phyloP scores from a whole-genome alignment of 2,113 vertebrate genomes.

The Microcebus tavaratra region DNA sequence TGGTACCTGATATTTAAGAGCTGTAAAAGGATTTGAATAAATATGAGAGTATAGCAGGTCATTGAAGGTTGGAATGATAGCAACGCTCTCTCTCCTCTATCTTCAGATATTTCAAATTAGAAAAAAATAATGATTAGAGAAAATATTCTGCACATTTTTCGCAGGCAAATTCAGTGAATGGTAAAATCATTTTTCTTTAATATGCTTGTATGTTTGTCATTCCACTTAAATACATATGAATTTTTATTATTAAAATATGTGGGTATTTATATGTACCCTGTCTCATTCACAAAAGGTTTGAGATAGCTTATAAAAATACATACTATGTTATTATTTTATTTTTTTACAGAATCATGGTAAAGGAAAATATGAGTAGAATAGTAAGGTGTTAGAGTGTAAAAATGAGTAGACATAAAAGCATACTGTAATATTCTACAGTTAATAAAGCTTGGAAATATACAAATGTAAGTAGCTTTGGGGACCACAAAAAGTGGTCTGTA shows the following conservation, averaged over 20 bases:
- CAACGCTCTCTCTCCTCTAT: background rate
- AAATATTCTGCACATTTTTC: conserved; percentile 25
- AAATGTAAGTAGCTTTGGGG: background rate
- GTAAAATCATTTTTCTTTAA: background rate
- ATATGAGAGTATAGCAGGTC: background rate
- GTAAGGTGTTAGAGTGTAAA: background rate
- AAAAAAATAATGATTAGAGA: conserved; percentile 9
- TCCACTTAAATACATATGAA: background rate
- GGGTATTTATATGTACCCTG: background rate
- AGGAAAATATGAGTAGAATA: background rate
- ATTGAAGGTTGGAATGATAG: background rate
- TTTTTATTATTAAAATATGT: conserved; percentile 3
- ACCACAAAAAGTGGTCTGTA: background rate
- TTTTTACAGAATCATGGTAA: background rate
- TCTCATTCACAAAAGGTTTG: conserved; percentile 17
- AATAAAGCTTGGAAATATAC: background rate
- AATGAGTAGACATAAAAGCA: background rate
- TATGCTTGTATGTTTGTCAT: conserved; percentile 8
- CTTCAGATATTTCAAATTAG: conserved; percentile 46
- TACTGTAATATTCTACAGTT: background rate
- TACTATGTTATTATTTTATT: background rate
- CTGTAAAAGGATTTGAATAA: background rate
- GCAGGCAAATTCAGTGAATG: background rate
- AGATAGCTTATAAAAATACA: background rate
- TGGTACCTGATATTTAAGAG: background rate